A percentile compares a stretch with the other conserved stretches of the same genome.
Conservation (phyloP, 2,113 vertebrate genomes). For the Oryzias celebensis region DNA sequence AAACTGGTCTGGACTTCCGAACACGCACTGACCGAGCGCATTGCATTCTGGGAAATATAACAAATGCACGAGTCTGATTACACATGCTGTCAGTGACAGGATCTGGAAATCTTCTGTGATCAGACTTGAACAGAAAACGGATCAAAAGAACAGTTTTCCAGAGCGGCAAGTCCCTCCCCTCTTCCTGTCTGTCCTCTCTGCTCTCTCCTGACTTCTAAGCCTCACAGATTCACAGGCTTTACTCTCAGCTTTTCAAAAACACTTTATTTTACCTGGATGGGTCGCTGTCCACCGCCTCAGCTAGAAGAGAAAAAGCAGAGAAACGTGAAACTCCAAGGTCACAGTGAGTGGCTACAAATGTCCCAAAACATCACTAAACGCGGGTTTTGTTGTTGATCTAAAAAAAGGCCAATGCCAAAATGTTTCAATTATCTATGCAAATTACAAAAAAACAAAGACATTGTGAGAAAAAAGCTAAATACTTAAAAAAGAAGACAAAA, state of each 20-base stretch:
- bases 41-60: constrained; percentile 80
- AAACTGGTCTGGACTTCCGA: constrained; percentile 79
- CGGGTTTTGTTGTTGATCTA: background rate
- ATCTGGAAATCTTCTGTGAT: too few relatives aligned
- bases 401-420: too few relatives aligned
- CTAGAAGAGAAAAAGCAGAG: constrained; percentile 51
- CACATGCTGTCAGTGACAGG: too few relatives aligned
- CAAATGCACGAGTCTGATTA: constrained; percentile 27
- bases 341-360: background rate
- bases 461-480: too few relatives aligned
- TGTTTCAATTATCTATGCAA: too few relatives aligned
- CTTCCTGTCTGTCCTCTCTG: constrained; percentile 39
- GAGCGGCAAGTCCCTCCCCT: constrained; percentile 1
- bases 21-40: constrained; percentile 77
- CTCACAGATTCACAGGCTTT: constrained; percentile 40
- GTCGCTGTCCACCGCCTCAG: constrained; percentile 79
- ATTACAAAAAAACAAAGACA: too few relatives aligned
- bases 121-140: background rate
- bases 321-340: constrained; percentile 1
- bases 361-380: background rate
- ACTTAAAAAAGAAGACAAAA: too few relatives aligned
- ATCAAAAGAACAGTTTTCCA: background rate
- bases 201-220: constrained; percentile 45
- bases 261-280: constrained; percentile 73
- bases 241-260: constrained; percentile 3